Evolutionary conservation across 2,113 vertebrate species (phyloP), one percentile per base, ranked within the genome.

Genomic region (Seriola rivoliana): DNA sequence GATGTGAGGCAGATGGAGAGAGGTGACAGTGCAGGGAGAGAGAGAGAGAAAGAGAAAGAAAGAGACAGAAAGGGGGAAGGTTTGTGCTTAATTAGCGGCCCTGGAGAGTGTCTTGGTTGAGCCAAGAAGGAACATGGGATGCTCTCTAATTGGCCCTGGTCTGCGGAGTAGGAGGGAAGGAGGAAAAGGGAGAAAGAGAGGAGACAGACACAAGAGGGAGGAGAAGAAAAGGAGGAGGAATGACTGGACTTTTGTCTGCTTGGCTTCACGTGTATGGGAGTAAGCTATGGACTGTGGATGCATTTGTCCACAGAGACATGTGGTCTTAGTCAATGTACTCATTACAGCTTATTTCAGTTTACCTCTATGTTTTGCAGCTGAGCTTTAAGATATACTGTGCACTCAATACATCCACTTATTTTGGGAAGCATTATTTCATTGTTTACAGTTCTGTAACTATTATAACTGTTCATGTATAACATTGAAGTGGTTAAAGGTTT

Each of bases 141-240:
- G 91, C 82, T 91, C 86, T 93, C 92, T 95, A 95, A 95, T 95
- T 95, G 93, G 94, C 86, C 89, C 88, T 70, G 89, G 75, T 90
- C 85, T 88, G 88, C 29, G 72, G 84, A 78, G 84, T 75, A 58
- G 57, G 25, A 76, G 72, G 57, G 66, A 65, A 66, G 57, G 84
- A 75, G 76, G 71, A 38, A 52, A 40, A 52, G 63, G 21, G 16
- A 75, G 64, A 80, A 60, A 65, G 9, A 42, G 54, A 82, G 17
- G 8, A 84, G 69, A 81, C 42, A 44, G 75, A 62, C 38, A 58
- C 52, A 71, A 59, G 55, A 78, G 68, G 63, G 57, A 69, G 60
- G 72, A 66, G 72, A 62, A 54, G 65, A 80, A 65, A 54, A 69
- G 29, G 25, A 73, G 52, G 71, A 78, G 81, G 65, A 86, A 76